Conservation (phyloP, 2,888 invertebrate species). For the Drymonia ruficornis region DNA sequence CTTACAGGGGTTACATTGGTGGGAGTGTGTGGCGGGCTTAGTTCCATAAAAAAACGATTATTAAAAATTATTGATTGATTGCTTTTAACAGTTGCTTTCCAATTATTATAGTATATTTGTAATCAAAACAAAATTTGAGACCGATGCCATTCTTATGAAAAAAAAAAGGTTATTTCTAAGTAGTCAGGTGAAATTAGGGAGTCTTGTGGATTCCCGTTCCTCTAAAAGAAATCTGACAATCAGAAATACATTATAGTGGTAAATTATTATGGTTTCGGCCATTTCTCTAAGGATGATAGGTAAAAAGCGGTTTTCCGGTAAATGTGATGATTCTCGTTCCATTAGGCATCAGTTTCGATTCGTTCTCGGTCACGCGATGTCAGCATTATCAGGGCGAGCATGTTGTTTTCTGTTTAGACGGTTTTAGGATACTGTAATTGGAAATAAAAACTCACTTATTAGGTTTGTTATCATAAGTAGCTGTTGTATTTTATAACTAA, state of each 20-base stretch:
- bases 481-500: no score
- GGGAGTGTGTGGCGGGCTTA: no score
- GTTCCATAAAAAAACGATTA: no score
- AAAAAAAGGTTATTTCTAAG: no score
- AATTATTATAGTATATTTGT: no score
- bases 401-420: conserved; percentile 48
- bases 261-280: conserved; percentile 62
- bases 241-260: conserved; percentile 64
- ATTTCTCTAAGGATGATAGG: conserved; percentile 70
- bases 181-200: background rate
- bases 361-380: conserved; percentile 78
- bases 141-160: no score
- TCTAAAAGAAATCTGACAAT: conserved; percentile 51
- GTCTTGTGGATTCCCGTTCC: conserved; percentile 5
- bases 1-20: no score
- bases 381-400: conserved; percentile 69
- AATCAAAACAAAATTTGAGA: no score
- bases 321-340: conserved; percentile 78
- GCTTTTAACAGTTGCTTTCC: no score
- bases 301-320: conserved; percentile 70
- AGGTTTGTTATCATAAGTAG: background rate
- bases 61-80: no score
- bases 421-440: conserved; percentile 20
- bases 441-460: conserved; percentile 11
- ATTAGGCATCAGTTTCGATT: conserved; percentile 80